These are phyloP conservation scores for Salvelinus alpinus DNA, from an alignment of 2,113 vertebrate species.

Conservation along the genomic window DNA sequence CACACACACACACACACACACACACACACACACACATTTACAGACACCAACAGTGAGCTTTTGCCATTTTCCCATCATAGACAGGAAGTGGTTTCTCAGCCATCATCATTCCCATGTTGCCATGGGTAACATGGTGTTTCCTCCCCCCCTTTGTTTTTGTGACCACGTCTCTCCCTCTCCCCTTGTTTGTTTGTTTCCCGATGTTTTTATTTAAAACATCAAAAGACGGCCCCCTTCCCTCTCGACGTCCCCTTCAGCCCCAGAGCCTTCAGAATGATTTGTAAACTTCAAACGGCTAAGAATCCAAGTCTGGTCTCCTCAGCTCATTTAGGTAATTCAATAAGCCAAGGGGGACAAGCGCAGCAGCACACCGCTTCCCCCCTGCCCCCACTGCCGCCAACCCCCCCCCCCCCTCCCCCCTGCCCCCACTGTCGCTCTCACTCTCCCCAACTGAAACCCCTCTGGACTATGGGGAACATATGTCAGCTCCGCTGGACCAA, in stretches of 20 bases:
- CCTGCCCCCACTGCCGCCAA: conserved; percentile 6
- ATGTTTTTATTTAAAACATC: conserved; percentile 80
- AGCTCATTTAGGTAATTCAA: conserved; percentile 79
- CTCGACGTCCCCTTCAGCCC: conserved; percentile 51
- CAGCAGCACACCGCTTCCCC: conserved; percentile 55
- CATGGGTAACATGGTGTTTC: conserved; percentile 59
- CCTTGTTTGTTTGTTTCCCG: conserved; percentile 76
- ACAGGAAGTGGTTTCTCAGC: conserved; percentile 68
- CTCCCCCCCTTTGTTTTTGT: conserved; percentile 50
- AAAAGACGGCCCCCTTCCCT: conserved; percentile 63
- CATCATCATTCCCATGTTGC: conserved; percentile 57
- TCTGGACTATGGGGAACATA: conserved; percentile 66
- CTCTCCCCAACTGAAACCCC: conserved; percentile 62
- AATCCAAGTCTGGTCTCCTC: conserved; percentile 67
- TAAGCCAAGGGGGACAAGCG: conserved; percentile 68
- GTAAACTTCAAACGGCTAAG: conserved; percentile 75
- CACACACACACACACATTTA: conserved; percentile 22
- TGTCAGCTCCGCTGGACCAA: conserved; percentile 49
- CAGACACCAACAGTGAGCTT: conserved; percentile 35
- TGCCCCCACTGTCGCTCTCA: conserved; percentile 45
- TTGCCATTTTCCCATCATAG: conserved; percentile 59
- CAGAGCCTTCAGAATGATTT: conserved; percentile 74
- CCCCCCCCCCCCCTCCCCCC: conserved; percentile 20
- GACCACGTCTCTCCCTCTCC: conserved; percentile 51
- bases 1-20: no score